Evolutionary conservation across 2,797 vertebrate species (phyloP).

Genomic region (Cichlasoma orientale): DNA sequence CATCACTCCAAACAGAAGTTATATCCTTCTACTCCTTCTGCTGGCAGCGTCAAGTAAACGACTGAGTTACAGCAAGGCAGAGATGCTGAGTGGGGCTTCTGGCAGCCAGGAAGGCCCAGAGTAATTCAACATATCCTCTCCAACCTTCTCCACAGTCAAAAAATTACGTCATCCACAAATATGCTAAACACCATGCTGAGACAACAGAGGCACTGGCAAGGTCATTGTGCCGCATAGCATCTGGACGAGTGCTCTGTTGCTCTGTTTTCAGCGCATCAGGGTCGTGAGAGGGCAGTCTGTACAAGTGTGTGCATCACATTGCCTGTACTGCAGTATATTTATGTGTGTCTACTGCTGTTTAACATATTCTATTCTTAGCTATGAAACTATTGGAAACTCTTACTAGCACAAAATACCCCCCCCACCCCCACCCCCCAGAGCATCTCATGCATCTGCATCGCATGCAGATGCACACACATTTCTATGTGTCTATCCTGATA

Average conservation of each 20-base stretch:
- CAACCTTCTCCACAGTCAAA: constrained; percentile 73
- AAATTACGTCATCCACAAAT: constrained; percentile 81
- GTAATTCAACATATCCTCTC: constrained; percentile 78
- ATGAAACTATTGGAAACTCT: background rate
- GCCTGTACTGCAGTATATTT: constrained; percentile 29
- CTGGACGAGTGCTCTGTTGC: constrained; percentile 69
- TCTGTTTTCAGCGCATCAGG: constrained; percentile 56
- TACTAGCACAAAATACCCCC: background rate
- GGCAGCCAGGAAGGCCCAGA: constrained; percentile 72
- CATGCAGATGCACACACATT: background rate
- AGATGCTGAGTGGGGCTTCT: constrained; percentile 78
- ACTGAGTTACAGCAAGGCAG: constrained; percentile 73
- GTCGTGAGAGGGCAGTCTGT: constrained; percentile 46
- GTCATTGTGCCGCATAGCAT: constrained; percentile 83
- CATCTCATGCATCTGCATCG: background rate
- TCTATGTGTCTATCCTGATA: background rate
- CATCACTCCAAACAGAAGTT: constrained; percentile 69
- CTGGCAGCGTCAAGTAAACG: constrained; percentile 70
- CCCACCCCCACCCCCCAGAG: too few species aligned
- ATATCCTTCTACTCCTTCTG: constrained; percentile 67
- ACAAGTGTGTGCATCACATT: constrained; percentile 26
- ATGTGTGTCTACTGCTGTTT: background rate
- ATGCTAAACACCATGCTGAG: constrained; percentile 81
- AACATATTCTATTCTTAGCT: background rate
- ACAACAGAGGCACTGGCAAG: constrained; percentile 76